Evolutionary conservation across 1,140 invertebrate species (phyloP).

Genomic region (Teleopsis dalmanni): DNA sequence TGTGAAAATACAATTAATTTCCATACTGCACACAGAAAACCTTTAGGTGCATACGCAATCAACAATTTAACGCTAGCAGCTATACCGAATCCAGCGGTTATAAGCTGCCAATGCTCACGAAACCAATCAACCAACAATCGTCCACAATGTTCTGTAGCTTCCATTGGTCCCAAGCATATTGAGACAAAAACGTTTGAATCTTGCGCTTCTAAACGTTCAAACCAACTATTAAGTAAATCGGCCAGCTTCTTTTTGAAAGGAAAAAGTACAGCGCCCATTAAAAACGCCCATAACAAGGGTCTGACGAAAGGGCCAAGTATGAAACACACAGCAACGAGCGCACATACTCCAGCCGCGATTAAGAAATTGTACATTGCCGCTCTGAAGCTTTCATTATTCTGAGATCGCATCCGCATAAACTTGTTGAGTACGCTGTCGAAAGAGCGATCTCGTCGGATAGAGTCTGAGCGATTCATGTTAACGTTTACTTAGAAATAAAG

Average conservation of each 20-base stretch:
- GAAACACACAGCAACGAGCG: constrained; percentile 67
- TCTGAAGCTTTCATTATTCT: constrained; percentile 54
- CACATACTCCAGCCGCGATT: constrained; percentile 64
- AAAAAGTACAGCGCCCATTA: constrained; percentile 82
- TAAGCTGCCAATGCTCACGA: constrained; percentile 49
- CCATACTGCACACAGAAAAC: constrained; percentile 48
- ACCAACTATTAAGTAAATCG: constrained; percentile 60
- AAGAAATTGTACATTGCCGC: constrained; percentile 80
- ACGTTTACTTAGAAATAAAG: too few relatives aligned
- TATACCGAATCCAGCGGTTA: constrained; percentile 38
- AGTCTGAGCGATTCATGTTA: constrained; percentile 38
- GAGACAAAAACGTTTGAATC: constrained; percentile 57
- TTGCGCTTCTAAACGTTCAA: constrained; percentile 50
- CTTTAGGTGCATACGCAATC: constrained; percentile 50
- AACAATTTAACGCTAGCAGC: constrained; percentile 34
- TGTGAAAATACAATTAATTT: constrained; percentile 41
- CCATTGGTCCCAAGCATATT: constrained; percentile 60
- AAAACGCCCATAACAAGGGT: constrained; percentile 85
- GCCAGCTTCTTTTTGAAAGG: constrained; percentile 71
- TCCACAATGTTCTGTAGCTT: constrained; percentile 57
- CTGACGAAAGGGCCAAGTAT: constrained; percentile 82
- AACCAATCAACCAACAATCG: constrained; percentile 57
- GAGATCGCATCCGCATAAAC: constrained; percentile 30
- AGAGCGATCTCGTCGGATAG: constrained; percentile 36
- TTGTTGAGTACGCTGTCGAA: constrained; percentile 40